These are phyloP conservation scores for Stratiolaelaps scimitus DNA, from an alignment of 1,140 invertebrate species.

Conservation along the genomic window DNA sequence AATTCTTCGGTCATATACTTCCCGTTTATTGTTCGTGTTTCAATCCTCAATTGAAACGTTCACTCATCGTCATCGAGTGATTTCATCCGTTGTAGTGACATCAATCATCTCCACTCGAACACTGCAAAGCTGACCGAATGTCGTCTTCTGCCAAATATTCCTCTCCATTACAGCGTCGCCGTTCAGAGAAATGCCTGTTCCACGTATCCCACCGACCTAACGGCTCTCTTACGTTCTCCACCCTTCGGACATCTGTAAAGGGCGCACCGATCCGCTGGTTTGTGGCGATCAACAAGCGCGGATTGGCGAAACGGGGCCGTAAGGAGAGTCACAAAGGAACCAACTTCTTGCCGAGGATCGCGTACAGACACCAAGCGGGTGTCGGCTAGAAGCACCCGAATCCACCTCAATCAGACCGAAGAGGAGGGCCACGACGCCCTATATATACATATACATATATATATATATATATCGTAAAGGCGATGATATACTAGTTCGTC, in stretches of 20 bases:
- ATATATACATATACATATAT: too few species aligned
- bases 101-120: too few species aligned
- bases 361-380: constrained; percentile 3
- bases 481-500: too few species aligned
- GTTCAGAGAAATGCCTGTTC: constrained; percentile 21
- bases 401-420: too few species aligned
- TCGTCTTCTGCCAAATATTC: neutral
- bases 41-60: too few species aligned
- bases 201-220: constrained; percentile 18
- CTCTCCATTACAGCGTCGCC: neutral
- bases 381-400: neutral
- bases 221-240: constrained; percentile 16
- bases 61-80: too few species aligned
- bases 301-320: constrained; percentile 15
- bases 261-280: constrained; percentile 19
- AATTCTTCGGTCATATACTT: too few species aligned
- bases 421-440: too few species aligned
- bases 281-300: constrained; percentile 11
- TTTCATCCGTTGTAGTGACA: too few species aligned
- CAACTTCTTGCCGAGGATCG: constrained; percentile 19
- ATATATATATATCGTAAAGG: too few species aligned
- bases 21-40: too few species aligned
- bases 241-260: neutral
- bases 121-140: too few species aligned
- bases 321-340: constrained; percentile 25